Evolutionary conservation across 2,888 invertebrate genomes (phyloP), one percentile per base, ranked within the genome.

Genomic region (Mantis religiosa): DNA sequence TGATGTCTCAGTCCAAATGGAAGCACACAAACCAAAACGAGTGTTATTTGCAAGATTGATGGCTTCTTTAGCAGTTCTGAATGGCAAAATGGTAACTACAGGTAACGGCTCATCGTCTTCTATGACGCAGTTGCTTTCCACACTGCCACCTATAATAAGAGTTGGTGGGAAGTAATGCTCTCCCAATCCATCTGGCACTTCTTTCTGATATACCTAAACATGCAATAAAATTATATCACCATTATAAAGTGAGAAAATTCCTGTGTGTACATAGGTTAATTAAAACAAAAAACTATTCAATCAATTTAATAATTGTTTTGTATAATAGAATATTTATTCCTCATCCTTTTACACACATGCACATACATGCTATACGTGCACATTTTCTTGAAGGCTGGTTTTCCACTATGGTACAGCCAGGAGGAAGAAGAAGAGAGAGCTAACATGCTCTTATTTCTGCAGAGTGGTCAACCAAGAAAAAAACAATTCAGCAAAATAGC

Each of bases 1-100:
- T 83, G 94, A 91, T 91, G 94, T 94, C 92, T 95, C 95, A 3
- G 94, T 94, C 95, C 95, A 95, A 41, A 95, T 93, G 89, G 95
- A 94, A 4, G 94, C 94, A 20, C 93, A 94, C 14, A 94, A 92
- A 8, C 94, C 94, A 91, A 93, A 94, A 83, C 93, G 92, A 25
- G 93, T 92, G 91, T 94, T 95, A 92, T 95, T 95, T 34, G 94
- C 94, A 85, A 95, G 92, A 81, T 92, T 91, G 2, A 95, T 92
- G n/a, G 94, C 94, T 92, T 95, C 95, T 91, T 94, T 94, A 4
- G 94, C 93, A 41, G 94, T 94, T 89, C 95, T 92, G 92, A 95
- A 95, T 28, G 94, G 93, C 12, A 94, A 90, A 14, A 93, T 92
- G 4, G 93, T 93, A 41, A 94, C 91, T 9, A 94, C 93, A 85